These are phyloP conservation scores for Elysia crispata DNA, from an alignment of 2,888 invertebrate genomes.

Conservation along the genomic window DNA sequence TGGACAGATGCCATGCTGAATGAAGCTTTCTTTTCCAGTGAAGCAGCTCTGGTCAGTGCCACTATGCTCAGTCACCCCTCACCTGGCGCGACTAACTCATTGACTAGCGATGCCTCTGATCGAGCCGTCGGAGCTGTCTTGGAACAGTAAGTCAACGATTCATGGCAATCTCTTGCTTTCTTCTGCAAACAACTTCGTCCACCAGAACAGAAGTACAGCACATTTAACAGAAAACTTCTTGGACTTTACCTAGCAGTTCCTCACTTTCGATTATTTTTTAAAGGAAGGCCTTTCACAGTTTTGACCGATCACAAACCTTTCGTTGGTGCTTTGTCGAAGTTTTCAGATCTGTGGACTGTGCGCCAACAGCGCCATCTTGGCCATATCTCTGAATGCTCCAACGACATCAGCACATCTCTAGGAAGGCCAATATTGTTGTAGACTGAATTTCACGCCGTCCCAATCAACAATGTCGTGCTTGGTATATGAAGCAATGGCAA, in stretches of 20 bases:
- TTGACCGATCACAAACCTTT: constrained; percentile 33
- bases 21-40: constrained; percentile 3
- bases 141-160: constrained; percentile 1
- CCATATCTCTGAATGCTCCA: constrained; percentile 2
- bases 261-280: constrained; percentile 6
- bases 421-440: constrained; percentile 7
- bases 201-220: constrained; percentile 35
- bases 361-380: constrained; percentile 25
- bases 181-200: constrained; percentile 19
- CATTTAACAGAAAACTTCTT: constrained; percentile 22
- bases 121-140: background rate
- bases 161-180: constrained; percentile 14
- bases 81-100: background rate
- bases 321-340: constrained; percentile 18
- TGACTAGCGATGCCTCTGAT: background rate
- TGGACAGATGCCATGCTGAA: constrained; percentile 20
- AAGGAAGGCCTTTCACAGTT: constrained; percentile 16
- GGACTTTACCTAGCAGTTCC: background rate
- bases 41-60: background rate
- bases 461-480: too few species aligned
- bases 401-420: constrained; percentile 14
- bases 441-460: constrained; percentile 32
- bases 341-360: background rate
- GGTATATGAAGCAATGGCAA: too few species aligned
- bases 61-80: background rate